Base-by-base conservation (phyloP, 2,797 vertebrate genomes). In the Setipinna tenuifilis region DNA sequence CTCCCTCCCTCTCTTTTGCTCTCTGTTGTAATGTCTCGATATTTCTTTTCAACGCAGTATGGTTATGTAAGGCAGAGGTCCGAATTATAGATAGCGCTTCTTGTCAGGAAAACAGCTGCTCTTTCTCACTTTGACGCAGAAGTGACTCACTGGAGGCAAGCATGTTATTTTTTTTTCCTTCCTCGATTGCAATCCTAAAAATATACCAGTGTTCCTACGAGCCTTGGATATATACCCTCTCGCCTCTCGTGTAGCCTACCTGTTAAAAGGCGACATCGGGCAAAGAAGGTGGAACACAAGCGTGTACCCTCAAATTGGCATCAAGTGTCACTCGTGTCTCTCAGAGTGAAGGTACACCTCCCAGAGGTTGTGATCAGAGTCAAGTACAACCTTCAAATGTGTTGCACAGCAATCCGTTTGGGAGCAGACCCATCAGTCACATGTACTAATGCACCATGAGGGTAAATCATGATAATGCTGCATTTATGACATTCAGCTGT, bases 61-160 rank as follows among this genome's bases (percentile, higher is more conserved):
- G 62, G 25, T 71, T 54, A 31, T 41, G 48, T 57, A 54, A 48
- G 58, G 71, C 68, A 80, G 28, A 65, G 19, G 50, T 83, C 54
- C 25, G 19, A 81, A 59, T 78, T 31, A 25, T 78, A 78, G 71
- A 78, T 78, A 80, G 41, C 35, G 54, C 35, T 57, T 65, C 23
- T 54, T 62, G 41, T 50, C 23, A 85, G 78, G 44, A 78, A 71
- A 82, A 46, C 48, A 75, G 25, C 46, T 82, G 50, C 31, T 41
- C 50, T 85, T 86, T 57, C 75, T 81, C 21, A 83, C 50, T 86
- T 84, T 92, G 92, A 93, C 91, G 90, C 92, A 93, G 91, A 88
- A 89, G 85, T 94, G 92, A 93, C 90, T 94, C 92, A 95, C 87
- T 54, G 88, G 81, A 80, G 58, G 80, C 83, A 41, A n/a, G 59